phyloP scores from a whole-genome alignment of 2,797 vertebrate genomes.

The Premnoplex brunnescens region DNA sequence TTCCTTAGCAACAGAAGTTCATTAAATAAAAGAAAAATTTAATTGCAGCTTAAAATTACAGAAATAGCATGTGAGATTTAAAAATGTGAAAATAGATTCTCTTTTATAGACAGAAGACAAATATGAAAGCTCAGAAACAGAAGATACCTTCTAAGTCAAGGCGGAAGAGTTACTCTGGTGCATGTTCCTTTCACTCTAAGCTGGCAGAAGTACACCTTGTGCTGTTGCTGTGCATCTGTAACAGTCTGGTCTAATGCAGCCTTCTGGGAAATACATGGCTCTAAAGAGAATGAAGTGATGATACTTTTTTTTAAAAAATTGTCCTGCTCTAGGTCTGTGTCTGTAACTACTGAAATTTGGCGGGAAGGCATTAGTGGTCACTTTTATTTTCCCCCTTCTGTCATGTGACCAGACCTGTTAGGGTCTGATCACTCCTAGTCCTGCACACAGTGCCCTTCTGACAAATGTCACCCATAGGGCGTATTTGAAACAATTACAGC shows the following conservation, averaged over 20 bases:
- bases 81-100: background rate
- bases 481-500: background rate
- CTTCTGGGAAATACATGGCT: background rate
- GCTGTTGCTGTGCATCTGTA: background rate
- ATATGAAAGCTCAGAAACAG: background rate
- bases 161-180: background rate
- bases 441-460: background rate
- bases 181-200: accelerated
- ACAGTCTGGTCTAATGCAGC: background rate
- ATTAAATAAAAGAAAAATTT: background rate
- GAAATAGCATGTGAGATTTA: background rate
- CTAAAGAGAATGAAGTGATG: background rate
- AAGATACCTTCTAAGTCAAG: background rate
- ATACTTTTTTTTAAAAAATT: background rate
- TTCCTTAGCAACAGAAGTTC: constrained; percentile 25
- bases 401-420: background rate
- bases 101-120: background rate
- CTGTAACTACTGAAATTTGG: background rate
- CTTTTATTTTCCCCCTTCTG: background rate
- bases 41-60: background rate
- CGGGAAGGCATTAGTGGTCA: background rate
- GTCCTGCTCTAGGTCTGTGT: background rate
- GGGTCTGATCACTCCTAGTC: background rate
- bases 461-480: background rate
- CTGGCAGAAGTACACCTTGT: background rate